phyloP scores from a whole-genome alignment of 2,113 vertebrate species.

The Tetrao urogallus region DNA sequence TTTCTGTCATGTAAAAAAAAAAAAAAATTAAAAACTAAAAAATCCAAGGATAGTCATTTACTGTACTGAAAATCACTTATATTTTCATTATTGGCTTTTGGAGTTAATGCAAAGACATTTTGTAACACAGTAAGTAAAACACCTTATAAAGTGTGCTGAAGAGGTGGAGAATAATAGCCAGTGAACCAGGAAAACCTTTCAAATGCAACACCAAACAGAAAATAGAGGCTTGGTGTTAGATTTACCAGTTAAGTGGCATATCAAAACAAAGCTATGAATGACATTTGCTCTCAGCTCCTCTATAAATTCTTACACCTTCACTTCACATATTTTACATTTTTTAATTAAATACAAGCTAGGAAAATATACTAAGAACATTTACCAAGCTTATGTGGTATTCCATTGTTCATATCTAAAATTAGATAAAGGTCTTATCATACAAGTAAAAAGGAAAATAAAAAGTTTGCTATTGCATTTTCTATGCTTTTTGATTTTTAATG shows the following conservation, averaged over 20 bases:
- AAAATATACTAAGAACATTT: background rate
- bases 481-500: background rate
- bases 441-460: constrained; percentile 17
- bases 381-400: background rate
- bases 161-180: background rate
- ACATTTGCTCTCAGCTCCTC: background rate
- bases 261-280: background rate
- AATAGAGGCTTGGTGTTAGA: background rate
- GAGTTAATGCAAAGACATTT: background rate
- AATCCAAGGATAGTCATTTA: background rate
- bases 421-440: background rate
- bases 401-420: background rate
- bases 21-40: too few species aligned
- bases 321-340: background rate
- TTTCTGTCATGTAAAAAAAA: background rate
- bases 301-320: background rate
- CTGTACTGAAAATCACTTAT: background rate
- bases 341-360: background rate
- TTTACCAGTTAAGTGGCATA: background rate
- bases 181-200: background rate
- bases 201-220: background rate
- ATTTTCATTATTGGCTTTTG: background rate
- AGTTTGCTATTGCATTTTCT: background rate
- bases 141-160: background rate
- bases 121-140: background rate